These are phyloP conservation scores for Apotomis turbidana DNA, from an alignment of 2,888 invertebrate genomes.

Conservation along the genomic window DNA sequence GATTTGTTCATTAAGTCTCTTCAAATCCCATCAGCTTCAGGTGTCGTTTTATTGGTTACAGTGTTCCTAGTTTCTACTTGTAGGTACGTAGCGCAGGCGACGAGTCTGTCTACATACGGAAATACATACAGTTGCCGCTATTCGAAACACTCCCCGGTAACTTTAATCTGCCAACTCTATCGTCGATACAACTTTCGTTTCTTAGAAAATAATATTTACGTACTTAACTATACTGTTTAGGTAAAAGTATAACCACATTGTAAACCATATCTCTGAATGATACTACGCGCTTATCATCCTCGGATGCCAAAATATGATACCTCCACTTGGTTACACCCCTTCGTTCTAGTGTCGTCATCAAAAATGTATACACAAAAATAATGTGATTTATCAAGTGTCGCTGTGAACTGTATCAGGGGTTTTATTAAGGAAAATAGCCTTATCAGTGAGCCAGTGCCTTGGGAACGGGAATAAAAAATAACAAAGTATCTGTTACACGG, in stretches of 20 bases:
- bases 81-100: background rate
- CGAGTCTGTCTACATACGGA: background rate
- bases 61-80: background rate
- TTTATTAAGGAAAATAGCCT: conserved; percentile 62
- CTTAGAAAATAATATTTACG: background rate
- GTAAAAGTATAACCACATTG: background rate
- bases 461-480: conserved; percentile 62
- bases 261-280: background rate
- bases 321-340: background rate
- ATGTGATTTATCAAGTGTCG: conserved; percentile 56
- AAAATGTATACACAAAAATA: conserved; percentile 49
- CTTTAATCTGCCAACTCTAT: background rate
- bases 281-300: background rate
- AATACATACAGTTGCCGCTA: background rate
- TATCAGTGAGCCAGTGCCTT: conserved; percentile 56
- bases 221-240: background rate
- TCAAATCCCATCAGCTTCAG: conserved; percentile 18
- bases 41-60: conserved; percentile 1
- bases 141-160: background rate
- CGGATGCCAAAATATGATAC: background rate
- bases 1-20: conserved; percentile 35
- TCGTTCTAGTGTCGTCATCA: conserved; percentile 45
- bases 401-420: conserved; percentile 52
- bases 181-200: background rate
- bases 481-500: conserved; percentile 67